A percentile compares a stretch with the other conserved stretches of the same genome.
phyloP scores from a whole-genome alignment of 2,113 vertebrate species.

The Paramisgurnus dabryanus region DNA sequence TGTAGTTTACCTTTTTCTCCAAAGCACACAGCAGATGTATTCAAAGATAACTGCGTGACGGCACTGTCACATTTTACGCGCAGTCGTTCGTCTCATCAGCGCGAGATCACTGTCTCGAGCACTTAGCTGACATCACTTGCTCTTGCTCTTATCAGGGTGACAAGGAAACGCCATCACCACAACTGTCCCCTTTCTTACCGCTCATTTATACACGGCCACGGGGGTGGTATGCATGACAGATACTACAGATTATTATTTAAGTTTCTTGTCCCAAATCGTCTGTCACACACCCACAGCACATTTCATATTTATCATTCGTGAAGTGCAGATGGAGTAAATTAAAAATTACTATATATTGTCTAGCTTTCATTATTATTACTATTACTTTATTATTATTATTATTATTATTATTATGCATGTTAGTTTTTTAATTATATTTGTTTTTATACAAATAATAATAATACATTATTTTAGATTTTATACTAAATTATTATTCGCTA shows the following conservation, averaged over 20 bases:
- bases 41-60: constrained; percentile 76
- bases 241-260: constrained; percentile 62
- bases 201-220: constrained; percentile 64
- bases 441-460: too few species aligned
- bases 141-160: constrained; percentile 83
- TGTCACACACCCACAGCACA: constrained; percentile 29
- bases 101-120: constrained; percentile 84
- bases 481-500: too few species aligned
- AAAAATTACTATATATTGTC: not conserved
- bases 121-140: constrained; percentile 89
- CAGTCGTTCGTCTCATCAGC: constrained; percentile 81
- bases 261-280: constrained; percentile 51
- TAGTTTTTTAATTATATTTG: too few species aligned
- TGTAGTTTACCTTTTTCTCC: constrained; percentile 76
- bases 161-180: constrained; percentile 74
- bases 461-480: too few species aligned
- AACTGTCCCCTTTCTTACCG: constrained; percentile 58
- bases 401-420: not conserved
- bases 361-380: not conserved
- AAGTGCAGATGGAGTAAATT: not conserved
- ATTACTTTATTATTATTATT: not conserved
- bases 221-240: constrained; percentile 61
- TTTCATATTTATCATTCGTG: not conserved
- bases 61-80: constrained; percentile 86
- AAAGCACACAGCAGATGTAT: constrained; percentile 73